A percentile compares a stretch with the other conserved stretches of the same genome.
Evolutionary conservation across 2,113 vertebrate genomes (phyloP).

Genomic region (Ptilorrhoa leucosticta): DNA sequence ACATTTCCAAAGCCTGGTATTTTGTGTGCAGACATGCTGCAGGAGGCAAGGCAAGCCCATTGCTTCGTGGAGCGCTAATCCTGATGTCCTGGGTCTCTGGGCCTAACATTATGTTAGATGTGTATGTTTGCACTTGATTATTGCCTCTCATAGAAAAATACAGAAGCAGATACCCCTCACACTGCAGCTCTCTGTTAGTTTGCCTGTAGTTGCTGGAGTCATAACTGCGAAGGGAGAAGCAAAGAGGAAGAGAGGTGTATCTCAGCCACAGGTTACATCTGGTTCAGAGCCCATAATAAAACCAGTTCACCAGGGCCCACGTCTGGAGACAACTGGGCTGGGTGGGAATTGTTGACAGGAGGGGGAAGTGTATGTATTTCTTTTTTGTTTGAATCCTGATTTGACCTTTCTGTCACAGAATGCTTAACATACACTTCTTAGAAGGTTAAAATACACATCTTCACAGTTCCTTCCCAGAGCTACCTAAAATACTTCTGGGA

Average conservation of each 20-base stretch:
- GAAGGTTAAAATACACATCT: background rate
- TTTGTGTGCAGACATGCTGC: background rate
- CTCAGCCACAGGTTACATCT: background rate
- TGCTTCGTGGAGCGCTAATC: rapidly evolving
- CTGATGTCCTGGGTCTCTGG: background rate
- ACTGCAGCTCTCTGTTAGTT: background rate
- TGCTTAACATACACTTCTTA: background rate
- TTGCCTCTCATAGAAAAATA: background rate
- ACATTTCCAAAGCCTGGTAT: background rate
- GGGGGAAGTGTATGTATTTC: background rate
- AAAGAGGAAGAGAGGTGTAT: background rate
- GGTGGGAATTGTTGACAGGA: background rate
- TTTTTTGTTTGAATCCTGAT: background rate
- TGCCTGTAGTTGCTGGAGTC: background rate
- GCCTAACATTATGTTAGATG: background rate
- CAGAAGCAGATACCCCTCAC: background rate
- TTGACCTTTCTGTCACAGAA: background rate
- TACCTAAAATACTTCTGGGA: background rate
- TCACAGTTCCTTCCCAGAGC: background rate
- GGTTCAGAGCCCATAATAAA: background rate
- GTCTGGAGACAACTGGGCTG: background rate
- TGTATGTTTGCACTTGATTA: background rate
- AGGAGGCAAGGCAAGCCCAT: background rate
- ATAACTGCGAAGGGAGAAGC: background rate
- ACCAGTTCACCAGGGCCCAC: background rate